Percentiles rank a stretch among this genome's conserved stretches.
Conservation (phyloP, 2,888 invertebrate species). For the Xylota segnis region DNA sequence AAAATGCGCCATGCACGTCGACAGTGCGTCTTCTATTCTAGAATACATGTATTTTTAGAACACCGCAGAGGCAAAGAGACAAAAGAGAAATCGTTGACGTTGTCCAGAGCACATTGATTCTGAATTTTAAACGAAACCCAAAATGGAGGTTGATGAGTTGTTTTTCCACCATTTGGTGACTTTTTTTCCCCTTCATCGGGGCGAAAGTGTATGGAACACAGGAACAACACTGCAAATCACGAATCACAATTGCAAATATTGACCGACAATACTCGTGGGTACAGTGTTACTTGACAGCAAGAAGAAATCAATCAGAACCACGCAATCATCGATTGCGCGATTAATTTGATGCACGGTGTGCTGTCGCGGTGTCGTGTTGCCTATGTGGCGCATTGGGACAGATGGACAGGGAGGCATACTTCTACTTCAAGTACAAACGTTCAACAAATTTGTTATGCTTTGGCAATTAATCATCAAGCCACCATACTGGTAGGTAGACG, state of each 20-base stretch:
- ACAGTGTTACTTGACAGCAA: conserved; percentile 33
- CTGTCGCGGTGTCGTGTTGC: neutral
- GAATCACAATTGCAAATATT: conserved; percentile 61
- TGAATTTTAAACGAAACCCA: conserved; percentile 35
- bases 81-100: conserved; percentile 25
- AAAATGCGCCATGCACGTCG: conserved; percentile 12
- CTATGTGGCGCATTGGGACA: neutral
- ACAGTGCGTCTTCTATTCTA: conserved; percentile 30
- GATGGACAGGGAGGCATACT: conserved; percentile 3
- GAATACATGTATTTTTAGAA: conserved; percentile 46
- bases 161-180: conserved; percentile 24
- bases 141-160: conserved; percentile 32
- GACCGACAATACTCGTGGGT: conserved; percentile 54
- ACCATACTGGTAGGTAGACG: conserved; percentile 60
- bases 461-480: conserved; percentile 71
- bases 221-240: conserved; percentile 23
- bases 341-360: conserved; percentile 32
- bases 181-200: neutral
- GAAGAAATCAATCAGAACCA: conserved; percentile 56
- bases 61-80: neutral
- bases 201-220: conserved; percentile 40
- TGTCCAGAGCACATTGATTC: conserved; percentile 8
- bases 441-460: conserved; percentile 71
- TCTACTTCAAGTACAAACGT: conserved; percentile 43
- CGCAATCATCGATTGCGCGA: conserved; percentile 59